Percentiles rank a stretch among this genome's conserved stretches.
These are phyloP conservation scores for Cancer borealis DNA, from an alignment of 2,888 invertebrate species.

Conservation along the genomic window DNA sequence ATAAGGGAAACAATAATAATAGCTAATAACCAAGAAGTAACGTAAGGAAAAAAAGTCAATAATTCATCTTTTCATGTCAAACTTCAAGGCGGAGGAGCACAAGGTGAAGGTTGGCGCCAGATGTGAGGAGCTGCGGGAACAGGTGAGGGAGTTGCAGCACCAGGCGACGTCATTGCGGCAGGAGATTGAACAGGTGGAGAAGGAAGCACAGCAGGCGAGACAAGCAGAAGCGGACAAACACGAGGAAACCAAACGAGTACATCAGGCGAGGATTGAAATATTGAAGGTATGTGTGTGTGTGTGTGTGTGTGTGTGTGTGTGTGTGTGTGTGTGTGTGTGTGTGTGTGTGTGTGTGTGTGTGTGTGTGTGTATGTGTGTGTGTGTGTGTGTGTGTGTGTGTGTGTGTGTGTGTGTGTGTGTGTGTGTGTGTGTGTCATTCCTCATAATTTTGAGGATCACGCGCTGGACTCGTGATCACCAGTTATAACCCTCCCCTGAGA, in stretches of 20 bases:
- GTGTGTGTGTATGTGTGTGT: slow-evolving; percentile 15
- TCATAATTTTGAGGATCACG: no score
- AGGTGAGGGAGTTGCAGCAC: slow-evolving; percentile 65
- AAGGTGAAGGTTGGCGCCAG: slow-evolving; percentile 72
- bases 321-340: no score
- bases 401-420: slow-evolving; percentile 14
- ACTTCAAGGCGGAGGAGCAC: slow-evolving; percentile 74
- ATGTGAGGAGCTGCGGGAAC: slow-evolving; percentile 71
- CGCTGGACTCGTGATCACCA: no score
- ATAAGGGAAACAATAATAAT: neutral
- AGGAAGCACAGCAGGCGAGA: slow-evolving; percentile 86
- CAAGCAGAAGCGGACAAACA: slow-evolving; percentile 95
- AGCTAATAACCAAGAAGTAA: neutral
- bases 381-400: neutral
- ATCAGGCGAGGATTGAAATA: slow-evolving; percentile 74
- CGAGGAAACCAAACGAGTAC: slow-evolving; percentile 84
- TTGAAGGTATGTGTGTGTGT: slow-evolving; percentile 64
- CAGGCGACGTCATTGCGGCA: slow-evolving; percentile 83
- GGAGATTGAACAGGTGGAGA: slow-evolving; percentile 90
- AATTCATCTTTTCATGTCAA: neutral
- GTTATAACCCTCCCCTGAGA: no score
- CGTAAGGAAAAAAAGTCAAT: neutral
- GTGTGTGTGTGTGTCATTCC: neutral
- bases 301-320: neutral
- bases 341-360: slow-evolving; percentile 38